Conservation (phyloP, 1,140 invertebrate species). For the Ips typographus region DNA sequence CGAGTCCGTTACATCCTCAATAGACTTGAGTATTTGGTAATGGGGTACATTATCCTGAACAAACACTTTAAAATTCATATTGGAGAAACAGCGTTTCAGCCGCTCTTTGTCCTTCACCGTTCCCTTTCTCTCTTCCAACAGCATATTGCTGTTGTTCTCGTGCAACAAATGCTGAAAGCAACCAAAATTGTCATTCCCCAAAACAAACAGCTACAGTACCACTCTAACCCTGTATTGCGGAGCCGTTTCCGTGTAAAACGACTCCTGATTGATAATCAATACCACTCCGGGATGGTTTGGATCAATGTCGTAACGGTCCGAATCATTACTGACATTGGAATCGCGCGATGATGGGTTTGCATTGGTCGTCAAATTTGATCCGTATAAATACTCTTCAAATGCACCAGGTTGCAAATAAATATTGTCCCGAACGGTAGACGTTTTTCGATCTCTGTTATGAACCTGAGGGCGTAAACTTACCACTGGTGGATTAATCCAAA, state of each 20-base stretch:
- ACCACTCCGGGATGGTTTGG: slow-evolving; percentile 40
- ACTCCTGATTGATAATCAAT: slow-evolving; percentile 47
- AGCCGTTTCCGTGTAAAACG: slow-evolving; percentile 43
- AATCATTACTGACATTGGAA: slow-evolving; percentile 4
- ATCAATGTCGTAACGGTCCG: slow-evolving; percentile 40
- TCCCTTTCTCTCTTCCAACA: slow-evolving; percentile 40
- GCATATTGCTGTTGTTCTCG: slow-evolving; percentile 5
- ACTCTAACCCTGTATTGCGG: slow-evolving; percentile 33
- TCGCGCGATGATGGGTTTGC: neutral
- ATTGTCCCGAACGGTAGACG: slow-evolving; percentile 7
- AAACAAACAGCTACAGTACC: neutral
- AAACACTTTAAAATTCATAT: slow-evolving; percentile 39
- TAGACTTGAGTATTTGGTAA: slow-evolving; percentile 31
- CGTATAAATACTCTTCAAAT: neutral
- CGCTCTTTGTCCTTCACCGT: slow-evolving; percentile 40
- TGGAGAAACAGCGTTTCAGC: slow-evolving; percentile 37
- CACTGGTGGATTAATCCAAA: neutral
- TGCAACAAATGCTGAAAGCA: slow-evolving; percentile 39
- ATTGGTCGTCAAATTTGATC: neutral
- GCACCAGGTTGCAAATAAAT: neutral
- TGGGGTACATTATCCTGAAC: slow-evolving; percentile 38
- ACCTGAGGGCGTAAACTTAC: neutral
- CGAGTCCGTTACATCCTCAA: slow-evolving; percentile 25
- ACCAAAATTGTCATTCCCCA: neutral
- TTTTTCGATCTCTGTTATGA: neutral